Base-by-base conservation (phyloP, 2,888 invertebrate genomes). In the Deilephila porcellus region DNA sequence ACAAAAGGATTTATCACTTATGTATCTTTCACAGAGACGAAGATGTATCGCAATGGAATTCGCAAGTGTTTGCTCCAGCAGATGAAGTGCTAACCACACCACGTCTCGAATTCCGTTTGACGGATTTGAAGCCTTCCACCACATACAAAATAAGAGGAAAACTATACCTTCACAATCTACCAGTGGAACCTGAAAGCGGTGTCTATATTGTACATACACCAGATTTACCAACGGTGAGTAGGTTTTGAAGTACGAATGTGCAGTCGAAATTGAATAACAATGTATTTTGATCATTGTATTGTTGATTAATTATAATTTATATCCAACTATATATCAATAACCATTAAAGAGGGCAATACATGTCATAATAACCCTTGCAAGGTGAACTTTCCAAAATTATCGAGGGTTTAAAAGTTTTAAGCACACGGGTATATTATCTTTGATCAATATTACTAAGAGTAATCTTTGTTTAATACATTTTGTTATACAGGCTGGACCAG, bases 61-160 rank as follows among this genome's bases (percentile, higher is more conserved):
- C 97, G 0, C 98, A 98, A 95, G 97, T 97, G 25, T 98, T 98
- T 83, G 98, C 98, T 0, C 98, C 98, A 17, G 97, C 98, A 0
- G 97, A 97, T 80, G 98, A 98, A 86, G 91, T 98, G 7, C 97
- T 98, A 75, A 97, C 97, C 0, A 98, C 98, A 7, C 96, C 97
- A 6, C 97, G 98, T 76, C 92, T 98, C 76, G 98, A 98, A 89
- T 98, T 98, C 92, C 97, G 98, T 77, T 90, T 98, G 71, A 96
- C 96, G 14, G 97, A 96, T 1, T 91, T 98, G 71, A 96, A 96
- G 81, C 97, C 98, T 0, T 96, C 97, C 75, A 98, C 98, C 0
- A 95, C 96, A 56, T 98, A 98, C 88, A 97, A 96, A 88, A 96
- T 98, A 29, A 96, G 97, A 88, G 98, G 98, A 1, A 97, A 97